Evolutionary conservation across 2,113 vertebrate genomes (phyloP).

Genomic region (Serilophus lunatus): DNA sequence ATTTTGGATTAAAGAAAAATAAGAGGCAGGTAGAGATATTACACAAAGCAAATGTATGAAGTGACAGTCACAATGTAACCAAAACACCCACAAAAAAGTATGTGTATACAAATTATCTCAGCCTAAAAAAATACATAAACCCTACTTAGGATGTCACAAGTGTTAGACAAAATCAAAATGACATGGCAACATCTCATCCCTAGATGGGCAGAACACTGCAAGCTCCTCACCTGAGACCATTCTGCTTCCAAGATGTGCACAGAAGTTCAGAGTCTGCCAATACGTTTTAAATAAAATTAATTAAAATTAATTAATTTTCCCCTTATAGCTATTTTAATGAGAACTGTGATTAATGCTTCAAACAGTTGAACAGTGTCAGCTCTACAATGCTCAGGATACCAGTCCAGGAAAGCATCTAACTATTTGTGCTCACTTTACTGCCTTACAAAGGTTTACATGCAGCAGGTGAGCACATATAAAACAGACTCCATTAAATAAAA

Average conservation of each 20-base stretch:
- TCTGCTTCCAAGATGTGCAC: neutral
- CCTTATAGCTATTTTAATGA: neutral
- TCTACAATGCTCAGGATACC: neutral
- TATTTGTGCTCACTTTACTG: neutral
- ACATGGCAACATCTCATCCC: neutral
- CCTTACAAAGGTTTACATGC: neutral
- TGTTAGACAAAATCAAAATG: neutral
- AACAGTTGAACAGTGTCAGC: neutral
- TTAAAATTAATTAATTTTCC: no score
- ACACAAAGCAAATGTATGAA: neutral
- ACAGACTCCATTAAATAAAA: neutral
- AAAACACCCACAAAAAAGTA: neutral
- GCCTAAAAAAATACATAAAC: neutral
- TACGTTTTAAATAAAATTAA: neutral
- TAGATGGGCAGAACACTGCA: neutral
- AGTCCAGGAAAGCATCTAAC: neutral
- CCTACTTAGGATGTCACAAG: neutral
- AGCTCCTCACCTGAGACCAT: neutral
- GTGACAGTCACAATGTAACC: neutral
- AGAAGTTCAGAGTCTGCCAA: neutral
- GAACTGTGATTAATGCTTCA: neutral
- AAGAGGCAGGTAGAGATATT: neutral
- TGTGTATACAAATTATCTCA: neutral
- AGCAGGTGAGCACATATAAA: neutral
- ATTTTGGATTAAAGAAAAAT: slow-evolving; percentile 46